Evolutionary conservation across 2,797 vertebrate genomes (phyloP).

Genomic region (Acrocephalus scirpaceus): DNA sequence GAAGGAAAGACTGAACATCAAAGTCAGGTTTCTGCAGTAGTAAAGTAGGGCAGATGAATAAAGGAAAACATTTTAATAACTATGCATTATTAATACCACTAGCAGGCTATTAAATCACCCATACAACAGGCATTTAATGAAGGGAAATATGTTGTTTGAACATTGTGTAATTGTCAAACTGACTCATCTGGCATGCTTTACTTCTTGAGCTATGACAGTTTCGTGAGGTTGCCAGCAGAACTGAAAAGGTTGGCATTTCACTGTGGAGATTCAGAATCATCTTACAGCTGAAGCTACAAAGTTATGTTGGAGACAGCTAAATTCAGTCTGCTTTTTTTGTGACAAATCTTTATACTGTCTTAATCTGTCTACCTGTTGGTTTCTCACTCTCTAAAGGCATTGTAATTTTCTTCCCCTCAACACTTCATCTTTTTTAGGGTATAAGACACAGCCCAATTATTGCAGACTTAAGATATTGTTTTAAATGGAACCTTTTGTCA

Average conservation of each 20-base stretch:
- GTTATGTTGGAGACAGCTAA: neutral
- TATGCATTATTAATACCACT: constrained; percentile 40
- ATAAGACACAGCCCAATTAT: neutral
- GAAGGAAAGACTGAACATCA: neutral
- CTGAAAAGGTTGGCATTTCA: neutral
- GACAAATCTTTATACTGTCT: neutral
- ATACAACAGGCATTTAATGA: constrained; percentile 37
- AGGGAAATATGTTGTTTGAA: constrained; percentile 53
- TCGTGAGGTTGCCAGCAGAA: neutral
- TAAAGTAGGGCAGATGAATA: constrained; percentile 31
- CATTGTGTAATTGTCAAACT: constrained; percentile 36
- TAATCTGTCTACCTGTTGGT: neutral
- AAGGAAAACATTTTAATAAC: constrained; percentile 43
- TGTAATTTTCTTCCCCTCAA: neutral
- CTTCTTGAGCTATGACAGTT: constrained; percentile 32
- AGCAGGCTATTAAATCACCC: constrained; percentile 35
- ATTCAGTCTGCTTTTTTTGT: neutral
- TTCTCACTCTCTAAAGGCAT: neutral
- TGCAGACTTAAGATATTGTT: neutral
- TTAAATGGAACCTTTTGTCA: neutral
- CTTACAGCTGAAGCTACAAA: neutral
- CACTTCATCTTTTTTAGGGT: neutral
- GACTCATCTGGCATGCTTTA: constrained; percentile 34
- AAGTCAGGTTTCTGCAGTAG: neutral
- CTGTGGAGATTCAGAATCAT: neutral